Base-by-base conservation (phyloP, 2,888 invertebrate genomes). In the Artemia sp. region DNA sequence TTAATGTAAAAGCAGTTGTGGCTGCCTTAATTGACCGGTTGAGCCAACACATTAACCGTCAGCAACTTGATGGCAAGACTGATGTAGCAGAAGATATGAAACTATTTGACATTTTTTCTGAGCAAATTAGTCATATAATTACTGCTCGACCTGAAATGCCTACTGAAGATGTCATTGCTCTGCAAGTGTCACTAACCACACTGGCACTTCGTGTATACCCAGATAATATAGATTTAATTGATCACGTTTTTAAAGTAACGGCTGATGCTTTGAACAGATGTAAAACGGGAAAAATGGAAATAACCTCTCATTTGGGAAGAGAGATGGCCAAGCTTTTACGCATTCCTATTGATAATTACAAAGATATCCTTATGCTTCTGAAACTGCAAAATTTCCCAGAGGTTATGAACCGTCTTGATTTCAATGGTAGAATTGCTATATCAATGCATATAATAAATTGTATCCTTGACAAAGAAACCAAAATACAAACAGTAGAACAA, bases 1-100 rank as follows among this genome's bases (percentile, higher is more conserved):
- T 98, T 12, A 96, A 97, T 79, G 95, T 97, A 9, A 97, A 97
- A 81, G 96, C 95, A 78, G 93, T 98, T 72, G 92, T 98, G 72
- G 96, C 96, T 73, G 90, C 95, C 2, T 82, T 98, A 52, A 97
- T 98, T 75, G 96, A 98, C 78, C 82, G 92, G 24, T 82, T 92
- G 67, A 89, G 91, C 1, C 84, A 87, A 0, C 92, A 88, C 75
- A 90, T 90, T 76, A 89, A 90, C 80, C 84, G 90, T 75, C 82
- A 84, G 69, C 85, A 85, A 75, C 84, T 83, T 67, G 74, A 74
- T 52, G 80, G 81, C 72, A 78, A 79, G 10, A 82, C 83, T 72
- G 84, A 85, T 58, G 86, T 88, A 74, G 88, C 91, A 51, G 83
- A 87, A 72, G 91, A 94, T 75, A 92, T 96, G 14, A 89, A 94